Base-by-base conservation (phyloP, 2,888 invertebrate genomes). In the Miltochrista miniata region DNA sequence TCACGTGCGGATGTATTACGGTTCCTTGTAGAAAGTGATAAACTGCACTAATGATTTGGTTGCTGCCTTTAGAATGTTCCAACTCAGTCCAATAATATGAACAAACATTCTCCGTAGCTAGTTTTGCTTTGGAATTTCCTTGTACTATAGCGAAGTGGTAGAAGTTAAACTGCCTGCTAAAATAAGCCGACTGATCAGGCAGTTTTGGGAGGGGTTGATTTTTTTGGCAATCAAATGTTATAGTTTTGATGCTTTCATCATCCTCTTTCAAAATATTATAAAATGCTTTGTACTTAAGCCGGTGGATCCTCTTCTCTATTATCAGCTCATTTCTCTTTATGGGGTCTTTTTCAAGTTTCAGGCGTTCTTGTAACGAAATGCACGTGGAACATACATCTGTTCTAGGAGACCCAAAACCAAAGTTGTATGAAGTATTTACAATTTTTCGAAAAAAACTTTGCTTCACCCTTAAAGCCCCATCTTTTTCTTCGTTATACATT, bases 141-240 rank as follows among this genome's bases (percentile, higher is more conserved):
- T 61, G 41, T 48, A 72, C 70, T 24, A 78, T 59, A 8, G 74
- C 72, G 47, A 79, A 76, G 52, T 80, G 77, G 50, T 75, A 76
- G 14, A 64, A 50, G 52, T 69, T 55, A 44, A 57, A 45, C 34
- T 44, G 49, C 18, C 49, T n/a, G 1, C 39, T 44, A 38, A 24
- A 49, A 52, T 66, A 66, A 3, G 56, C 54, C 4, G 48, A 49
- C 39, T 64, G 61, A 29, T 63, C 61, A 4, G 59, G 60, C 8
- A 67, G 11, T 48, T 66, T 66, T 1, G 64, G 65, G 10, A 62
- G 18, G 0, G 57, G 37, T 29, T 53, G 59, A 38, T 68, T 68
- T 59, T 68, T 67, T 45, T 68, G 64, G 34, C 68, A 68, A 38
- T 66, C 65, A 44, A 64, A 66, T 24, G 56, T 46, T n/a, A 68